A percentile compares a stretch with the other conserved stretches of the same genome.
These are phyloP conservation scores for Hypomecis atomaria DNA, from an alignment of 2,888 invertebrate genomes.

Conservation along the genomic window DNA sequence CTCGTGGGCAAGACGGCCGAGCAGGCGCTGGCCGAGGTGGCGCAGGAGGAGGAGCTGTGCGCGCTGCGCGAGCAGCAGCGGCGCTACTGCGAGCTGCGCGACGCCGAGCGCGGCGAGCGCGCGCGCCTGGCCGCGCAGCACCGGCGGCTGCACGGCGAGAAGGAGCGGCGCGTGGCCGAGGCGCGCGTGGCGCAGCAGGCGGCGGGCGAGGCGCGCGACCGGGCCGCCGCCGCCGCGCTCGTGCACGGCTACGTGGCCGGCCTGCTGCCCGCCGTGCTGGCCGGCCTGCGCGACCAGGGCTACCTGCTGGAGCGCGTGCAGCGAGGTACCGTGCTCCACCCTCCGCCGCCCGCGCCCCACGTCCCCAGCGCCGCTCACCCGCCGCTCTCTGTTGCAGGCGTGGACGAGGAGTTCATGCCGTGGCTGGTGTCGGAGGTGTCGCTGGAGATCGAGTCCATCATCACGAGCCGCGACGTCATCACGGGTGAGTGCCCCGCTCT, in stretches of 20 bases:
- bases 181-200: conserved; percentile 86
- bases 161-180: conserved; percentile 89
- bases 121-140: conserved; percentile 94
- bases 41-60: conserved; percentile 96
- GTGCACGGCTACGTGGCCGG: conserved; percentile 95
- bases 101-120: conserved; percentile 92
- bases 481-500: conserved; percentile 79
- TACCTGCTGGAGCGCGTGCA: conserved; percentile 86
- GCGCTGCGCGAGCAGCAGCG: conserved; percentile 91
- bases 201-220: conserved; percentile 91
- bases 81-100: conserved; percentile 87
- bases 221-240: conserved; percentile 92
- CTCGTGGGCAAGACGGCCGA: conserved; percentile 95
- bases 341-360: background rate
- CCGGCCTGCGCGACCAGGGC: conserved; percentile 91
- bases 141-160: conserved; percentile 66
- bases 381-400: conserved; percentile 75
- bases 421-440: conserved; percentile 94
- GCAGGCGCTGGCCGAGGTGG: conserved; percentile 94
- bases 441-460: conserved; percentile 91
- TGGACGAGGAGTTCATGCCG: conserved; percentile 93
- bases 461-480: conserved; percentile 92
- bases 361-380: background rate
- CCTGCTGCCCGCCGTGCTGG: conserved; percentile 92
- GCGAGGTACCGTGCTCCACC: conserved; percentile 68